phyloP scores from a whole-genome alignment of 2,888 invertebrate genomes.

The Drosophila anomalata region DNA sequence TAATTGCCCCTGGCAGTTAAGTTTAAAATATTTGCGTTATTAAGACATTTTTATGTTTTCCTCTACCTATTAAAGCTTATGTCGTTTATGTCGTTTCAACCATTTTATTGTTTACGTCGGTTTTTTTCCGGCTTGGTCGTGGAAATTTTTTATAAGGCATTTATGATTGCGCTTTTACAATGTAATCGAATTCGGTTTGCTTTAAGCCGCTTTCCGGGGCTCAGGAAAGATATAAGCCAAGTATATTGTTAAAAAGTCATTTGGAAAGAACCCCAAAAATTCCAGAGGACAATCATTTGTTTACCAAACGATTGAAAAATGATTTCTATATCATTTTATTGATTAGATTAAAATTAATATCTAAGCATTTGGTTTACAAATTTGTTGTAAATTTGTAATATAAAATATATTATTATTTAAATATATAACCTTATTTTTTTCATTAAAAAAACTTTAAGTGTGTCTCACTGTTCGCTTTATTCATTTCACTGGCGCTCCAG shows the following conservation, averaged over 20 bases:
- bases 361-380: too few relatives aligned
- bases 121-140: conserved; percentile 21
- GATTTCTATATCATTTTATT: neutral
- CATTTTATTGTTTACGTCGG: conserved; percentile 58
- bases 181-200: conserved; percentile 63
- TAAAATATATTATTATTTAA: neutral
- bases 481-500: conserved; percentile 4
- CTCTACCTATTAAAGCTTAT: neutral
- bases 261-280: conserved; percentile 36
- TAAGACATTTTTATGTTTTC: conserved; percentile 45
- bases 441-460: neutral
- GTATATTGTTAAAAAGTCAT: conserved; percentile 38
- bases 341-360: neutral
- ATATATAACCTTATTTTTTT: neutral
- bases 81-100: conserved; percentile 44
- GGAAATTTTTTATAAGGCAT: conserved; percentile 17
- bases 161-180: conserved; percentile 42
- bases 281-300: conserved; percentile 54
- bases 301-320: conserved; percentile 46
- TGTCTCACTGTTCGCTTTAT: conserved; percentile 36
- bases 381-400: neutral
- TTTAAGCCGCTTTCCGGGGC: conserved; percentile 38
- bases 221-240: conserved; percentile 20
- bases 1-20: conserved; percentile 58
- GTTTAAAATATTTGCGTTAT: conserved; percentile 54